Evolutionary conservation across 1,140 invertebrate species (phyloP), one percentile per base, ranked within the genome.

Genomic region (Dysdera silvatica): DNA sequence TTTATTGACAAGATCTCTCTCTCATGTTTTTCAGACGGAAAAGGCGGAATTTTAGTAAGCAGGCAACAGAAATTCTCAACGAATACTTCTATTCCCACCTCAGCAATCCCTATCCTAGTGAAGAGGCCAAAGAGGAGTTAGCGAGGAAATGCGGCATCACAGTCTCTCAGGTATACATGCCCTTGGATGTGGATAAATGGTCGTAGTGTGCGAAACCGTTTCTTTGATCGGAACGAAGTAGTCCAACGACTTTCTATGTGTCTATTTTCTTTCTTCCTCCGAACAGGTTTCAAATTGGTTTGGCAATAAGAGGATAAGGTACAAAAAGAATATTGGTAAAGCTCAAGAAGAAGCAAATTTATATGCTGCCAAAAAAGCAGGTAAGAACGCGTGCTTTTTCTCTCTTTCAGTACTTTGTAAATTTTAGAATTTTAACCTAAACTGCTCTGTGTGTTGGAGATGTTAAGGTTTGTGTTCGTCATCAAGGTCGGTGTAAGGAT

Each of bases 301-400:
- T 77, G 97, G 97, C 68, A 99, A 99, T 81, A 99, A 99, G 77
- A 85, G 97, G 74, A 99, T 99, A 81, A 87, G 97, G 73, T 99
- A 99, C 80, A 99, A 99, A 86, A 99, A 99, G 82, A 99, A 99
- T 78, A 99, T 99, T 68, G 95, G 95, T 68, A 99, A 99, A 80
- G 95, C 96, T 58, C 95, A 99, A 78, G 97, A 99, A 80, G 97
- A 99, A 80, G 96, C 97, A 35, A 98, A 98, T 79, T 81, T 99
- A 70, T 99, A 99, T 77, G 95, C 95, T 68, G 95, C 95, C 48
- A 99, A 99, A 82, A 98, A 98, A 78, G 93, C 95, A 66, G 90
- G 90, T 85, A 79, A 79, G 80, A 33, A 3, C 8, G 31, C 35
- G 24, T 14, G 20, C 18, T 60, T 59, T 26, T 33, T 31, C 28